These are phyloP conservation scores for Arrhopalites spinosus DNA, from an alignment of 2,888 invertebrate species.

Conservation along the genomic window DNA sequence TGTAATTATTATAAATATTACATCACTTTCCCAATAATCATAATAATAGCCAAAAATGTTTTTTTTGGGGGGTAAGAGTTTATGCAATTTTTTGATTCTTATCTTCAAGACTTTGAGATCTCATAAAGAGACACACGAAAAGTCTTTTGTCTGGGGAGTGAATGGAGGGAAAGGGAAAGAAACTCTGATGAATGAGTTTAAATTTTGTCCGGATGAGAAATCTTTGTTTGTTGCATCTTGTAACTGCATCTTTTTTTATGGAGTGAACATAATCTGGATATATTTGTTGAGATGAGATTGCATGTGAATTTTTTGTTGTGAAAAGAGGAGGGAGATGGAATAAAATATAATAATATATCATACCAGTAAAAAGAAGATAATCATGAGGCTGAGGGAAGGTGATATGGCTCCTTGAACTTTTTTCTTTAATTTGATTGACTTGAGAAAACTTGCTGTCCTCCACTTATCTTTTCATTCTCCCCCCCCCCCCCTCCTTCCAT, in stretches of 20 bases:
- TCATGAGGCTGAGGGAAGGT: constrained; percentile 2
- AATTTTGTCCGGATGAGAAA: not conserved
- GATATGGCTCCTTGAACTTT: not conserved
- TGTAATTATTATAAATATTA: too few relatives aligned
- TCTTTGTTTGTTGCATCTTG: not conserved
- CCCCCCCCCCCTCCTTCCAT: not conserved
- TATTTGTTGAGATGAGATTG: not conserved
- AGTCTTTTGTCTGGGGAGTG: too few relatives aligned
- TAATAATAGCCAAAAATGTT: too few relatives aligned
- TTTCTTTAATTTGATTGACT: constrained; percentile 25
- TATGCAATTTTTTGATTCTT: too few relatives aligned
- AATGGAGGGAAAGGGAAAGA: not conserved
- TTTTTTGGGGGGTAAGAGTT: too few relatives aligned
- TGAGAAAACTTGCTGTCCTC: constrained; percentile 10
- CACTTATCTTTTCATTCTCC: constrained; percentile 24
- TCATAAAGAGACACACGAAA: too few relatives aligned
- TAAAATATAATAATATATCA: too few relatives aligned
- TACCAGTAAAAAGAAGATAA: not conserved
- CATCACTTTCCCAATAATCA: too few relatives aligned
- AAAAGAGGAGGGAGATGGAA: not conserved
- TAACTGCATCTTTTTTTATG: not conserved
- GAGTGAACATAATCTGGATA: not conserved
- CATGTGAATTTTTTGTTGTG: not conserved
- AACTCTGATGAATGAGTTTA: not conserved
- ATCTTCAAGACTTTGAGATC: too few relatives aligned